These are phyloP conservation scores for Pardalotus punctatus DNA, from an alignment of 2,113 vertebrate genomes.

Conservation along the genomic window DNA sequence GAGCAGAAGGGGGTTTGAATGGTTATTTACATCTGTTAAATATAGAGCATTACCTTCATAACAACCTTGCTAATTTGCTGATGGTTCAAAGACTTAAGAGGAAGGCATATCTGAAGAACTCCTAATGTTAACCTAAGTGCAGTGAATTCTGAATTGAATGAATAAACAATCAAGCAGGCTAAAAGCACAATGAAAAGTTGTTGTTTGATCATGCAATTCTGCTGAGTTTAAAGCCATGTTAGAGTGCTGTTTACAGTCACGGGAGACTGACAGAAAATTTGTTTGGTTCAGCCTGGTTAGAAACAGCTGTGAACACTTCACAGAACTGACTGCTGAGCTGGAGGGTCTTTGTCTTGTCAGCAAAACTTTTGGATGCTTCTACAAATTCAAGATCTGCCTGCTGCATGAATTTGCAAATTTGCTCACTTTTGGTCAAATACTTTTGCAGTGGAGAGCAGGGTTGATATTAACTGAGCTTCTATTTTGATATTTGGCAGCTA, in stretches of 20 bases:
- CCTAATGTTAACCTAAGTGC: not conserved
- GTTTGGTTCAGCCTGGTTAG: conserved; percentile 3
- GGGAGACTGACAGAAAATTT: not conserved
- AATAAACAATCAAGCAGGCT: not conserved
- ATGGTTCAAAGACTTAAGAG: not conserved
- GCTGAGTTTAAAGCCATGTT: not conserved
- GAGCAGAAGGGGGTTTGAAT: not conserved
- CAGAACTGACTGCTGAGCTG: not conserved
- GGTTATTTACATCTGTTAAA: not conserved
- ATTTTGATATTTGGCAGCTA: not conserved
- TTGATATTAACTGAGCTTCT: not conserved
- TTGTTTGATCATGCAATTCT: not conserved
- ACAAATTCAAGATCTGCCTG: not conserved
- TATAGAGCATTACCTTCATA: not conserved
- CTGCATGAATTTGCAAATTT: not conserved
- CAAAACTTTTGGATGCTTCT: not conserved
- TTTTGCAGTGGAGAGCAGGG: not conserved
- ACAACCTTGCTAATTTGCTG: not conserved
- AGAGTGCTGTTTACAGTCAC: not conserved
- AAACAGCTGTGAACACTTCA: conserved; percentile 56
- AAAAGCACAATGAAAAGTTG: not conserved
- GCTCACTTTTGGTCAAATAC: not conserved
- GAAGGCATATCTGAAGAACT: not conserved
- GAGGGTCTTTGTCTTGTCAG: not conserved
- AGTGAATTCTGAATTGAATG: not conserved